Percentiles rank a stretch among this genome's conserved stretches.
Evolutionary conservation across 2,888 invertebrate genomes (phyloP).

Genomic region (Ptychoptera albimana): DNA sequence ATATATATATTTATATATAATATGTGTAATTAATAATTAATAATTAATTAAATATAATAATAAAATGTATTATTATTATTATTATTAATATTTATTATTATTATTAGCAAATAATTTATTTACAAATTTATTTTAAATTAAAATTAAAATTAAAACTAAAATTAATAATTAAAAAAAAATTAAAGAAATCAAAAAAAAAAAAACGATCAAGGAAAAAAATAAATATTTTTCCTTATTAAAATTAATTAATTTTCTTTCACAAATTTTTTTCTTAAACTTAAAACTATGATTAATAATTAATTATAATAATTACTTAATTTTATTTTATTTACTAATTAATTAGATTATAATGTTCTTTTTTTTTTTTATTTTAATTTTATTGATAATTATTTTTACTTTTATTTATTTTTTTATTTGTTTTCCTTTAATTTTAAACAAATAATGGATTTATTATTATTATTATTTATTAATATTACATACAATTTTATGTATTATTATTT

Average conservation of each 20-base stretch:
- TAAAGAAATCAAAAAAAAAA: no score
- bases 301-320: neutral
- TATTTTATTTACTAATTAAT: conserved; percentile 2
- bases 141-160: neutral
- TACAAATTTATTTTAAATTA: no score
- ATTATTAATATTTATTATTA: no score
- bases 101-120: no score
- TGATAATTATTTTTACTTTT: no score
- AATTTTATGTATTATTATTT: neutral
- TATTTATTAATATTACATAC: neutral
- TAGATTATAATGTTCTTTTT: conserved; percentile 3
- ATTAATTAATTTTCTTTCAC: neutral
- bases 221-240: neutral
- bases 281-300: neutral
- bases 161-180: no score
- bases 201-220: no score
- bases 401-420: neutral
- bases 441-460: neutral
- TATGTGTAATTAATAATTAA: no score
- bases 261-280: neutral
- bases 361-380: neutral
- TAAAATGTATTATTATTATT: no score
- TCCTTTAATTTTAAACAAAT: neutral
- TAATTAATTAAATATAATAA: no score
- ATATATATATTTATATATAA: no score